Evolutionary conservation across 2,888 invertebrate species (phyloP).

Genomic region (Nemurella pictetii): DNA sequence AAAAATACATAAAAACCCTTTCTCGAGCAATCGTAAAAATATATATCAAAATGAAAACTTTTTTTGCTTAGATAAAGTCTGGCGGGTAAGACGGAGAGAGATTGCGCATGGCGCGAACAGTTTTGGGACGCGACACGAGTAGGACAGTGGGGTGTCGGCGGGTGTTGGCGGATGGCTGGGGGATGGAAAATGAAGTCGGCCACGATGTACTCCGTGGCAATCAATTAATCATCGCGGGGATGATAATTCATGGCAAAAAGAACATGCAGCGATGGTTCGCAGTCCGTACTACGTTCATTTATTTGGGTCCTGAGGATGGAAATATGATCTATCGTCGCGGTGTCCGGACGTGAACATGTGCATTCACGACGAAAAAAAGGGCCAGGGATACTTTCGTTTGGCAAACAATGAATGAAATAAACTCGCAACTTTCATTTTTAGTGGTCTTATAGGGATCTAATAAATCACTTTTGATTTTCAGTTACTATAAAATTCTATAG

Average conservation of each 20-base stretch:
- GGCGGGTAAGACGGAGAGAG: too few species aligned
- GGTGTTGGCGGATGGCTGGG: too few species aligned
- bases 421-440: too few species aligned
- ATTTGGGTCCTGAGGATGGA: neutral
- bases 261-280: neutral
- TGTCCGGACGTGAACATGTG: neutral
- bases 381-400: too few species aligned
- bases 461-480: too few species aligned
- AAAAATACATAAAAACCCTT: constrained; percentile 28
- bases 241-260: neutral
- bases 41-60: constrained; percentile 20
- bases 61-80: constrained; percentile 1
- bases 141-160: too few species aligned
- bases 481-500: too few species aligned
- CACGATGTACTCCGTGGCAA: neutral
- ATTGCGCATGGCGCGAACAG: neutral
- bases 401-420: too few species aligned
- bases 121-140: neutral
- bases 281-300: neutral
- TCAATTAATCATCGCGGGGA: neutral
- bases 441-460: too few species aligned
- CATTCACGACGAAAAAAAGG: neutral
- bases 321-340: neutral
- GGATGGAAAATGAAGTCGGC: neutral
- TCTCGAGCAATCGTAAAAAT: constrained; percentile 19